Base-by-base conservation (phyloP, 2,113 vertebrate genomes). In the Elachura formosa region DNA sequence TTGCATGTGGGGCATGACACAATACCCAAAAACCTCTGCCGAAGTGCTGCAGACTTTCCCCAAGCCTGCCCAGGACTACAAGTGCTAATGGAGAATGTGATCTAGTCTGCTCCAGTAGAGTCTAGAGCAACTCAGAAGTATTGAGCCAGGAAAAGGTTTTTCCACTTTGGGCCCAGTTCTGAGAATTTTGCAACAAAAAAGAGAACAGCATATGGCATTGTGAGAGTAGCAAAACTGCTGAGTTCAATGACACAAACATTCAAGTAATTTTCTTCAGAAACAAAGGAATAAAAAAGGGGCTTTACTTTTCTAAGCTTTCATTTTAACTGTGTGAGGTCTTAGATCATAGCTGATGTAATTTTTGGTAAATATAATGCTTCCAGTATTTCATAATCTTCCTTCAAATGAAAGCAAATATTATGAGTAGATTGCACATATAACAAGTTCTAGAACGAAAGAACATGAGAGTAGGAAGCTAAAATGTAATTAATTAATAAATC, bases 1-100 rank as follows among this genome's bases (percentile, higher is more conserved):
- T 5, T 29, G 12, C 8, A 15, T 1, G 1, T 7, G n/a, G 20
- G 14, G 21, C 48, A 36, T 11, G 29, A 26, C 2, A 1, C 1
- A 0, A n/a, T 5, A 18, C 8, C 26, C 69, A 73, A 52, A 52
- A 87, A 51, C 11, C 26, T 64, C 40, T 56, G 24, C n/a, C 38
- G 17, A 43, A 34, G 16, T 23, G 18, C 41, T 54, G 33, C n/a
- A 18, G 28, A 14, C 22, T 49, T 29, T n/a, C 41, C 8, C 5
- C 11, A 11, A 8, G 14, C 11, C 45, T 69, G 2, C 11, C 15
- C 34, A 41, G 64, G 38, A 41, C 55, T 34, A 24, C 54, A 81
- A 46, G 6, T 68, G 16, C 20, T 64, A 24, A 21, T 2, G 6
- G 49, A 45, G 17, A 55, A 19, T 28, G 43, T 34, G 10, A 58